Conservation (phyloP, 1,140 invertebrate genomes). For the Augochlora pura region DNA sequence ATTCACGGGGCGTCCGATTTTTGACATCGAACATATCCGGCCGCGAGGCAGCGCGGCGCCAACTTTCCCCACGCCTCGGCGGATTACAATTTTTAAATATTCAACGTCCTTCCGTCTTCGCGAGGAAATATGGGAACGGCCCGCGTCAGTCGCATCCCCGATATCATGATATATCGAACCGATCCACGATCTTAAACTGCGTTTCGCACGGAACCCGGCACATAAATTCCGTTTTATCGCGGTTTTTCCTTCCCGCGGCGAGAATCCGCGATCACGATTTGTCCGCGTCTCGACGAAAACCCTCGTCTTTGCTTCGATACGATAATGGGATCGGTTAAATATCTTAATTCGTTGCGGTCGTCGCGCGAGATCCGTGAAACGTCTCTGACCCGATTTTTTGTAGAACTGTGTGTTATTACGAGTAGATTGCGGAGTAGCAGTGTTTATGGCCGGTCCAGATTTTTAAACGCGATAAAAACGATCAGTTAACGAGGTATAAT, state of each 20-base stretch:
- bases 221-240: background rate
- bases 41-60: conserved; percentile 27
- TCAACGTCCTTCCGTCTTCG: conserved; percentile 24
- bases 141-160: conserved; percentile 21
- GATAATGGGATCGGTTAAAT: background rate
- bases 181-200: conserved; percentile 7
- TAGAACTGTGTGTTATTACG: too few species aligned
- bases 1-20: conserved; percentile 10
- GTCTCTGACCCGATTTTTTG: too few species aligned
- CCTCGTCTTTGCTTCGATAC: background rate
- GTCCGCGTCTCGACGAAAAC: background rate
- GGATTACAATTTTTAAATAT: conserved; percentile 51
- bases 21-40: background rate
- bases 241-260: conserved; percentile 7
- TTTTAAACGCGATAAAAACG: too few species aligned
- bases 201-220: background rate
- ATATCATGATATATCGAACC: conserved; percentile 12
- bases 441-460: too few species aligned
- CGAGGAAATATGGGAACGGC: conserved; percentile 22
- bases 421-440: too few species aligned
- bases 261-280: background rate
- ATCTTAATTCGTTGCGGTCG: too few species aligned
- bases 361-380: too few species aligned
- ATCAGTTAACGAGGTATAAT: too few species aligned
- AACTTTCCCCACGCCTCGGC: background rate